Base-by-base conservation (phyloP, 2,113 vertebrate genomes). In the Sceloporus tristichus region DNA sequence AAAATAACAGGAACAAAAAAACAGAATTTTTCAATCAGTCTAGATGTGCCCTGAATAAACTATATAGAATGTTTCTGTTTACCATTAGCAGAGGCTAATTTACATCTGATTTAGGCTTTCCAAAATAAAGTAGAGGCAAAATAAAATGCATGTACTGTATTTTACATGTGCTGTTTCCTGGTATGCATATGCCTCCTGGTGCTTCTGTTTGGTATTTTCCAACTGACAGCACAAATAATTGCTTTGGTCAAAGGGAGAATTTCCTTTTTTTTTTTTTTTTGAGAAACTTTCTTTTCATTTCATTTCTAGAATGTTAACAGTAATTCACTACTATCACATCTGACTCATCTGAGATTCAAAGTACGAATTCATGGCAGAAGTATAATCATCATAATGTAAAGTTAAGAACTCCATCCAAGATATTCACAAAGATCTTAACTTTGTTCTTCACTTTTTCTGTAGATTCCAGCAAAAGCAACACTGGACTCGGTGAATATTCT, bases 251-350 rank as follows among this genome's bases (percentile, higher is more conserved):
- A 59, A 8, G 53, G 89, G 42, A 86, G 48, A 65, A 79, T 53
- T 27, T 2, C 18, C 16, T 27, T 68, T 25, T 75, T 5, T 21
- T 75, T 59, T 27, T 68, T 25, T 75, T 5, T 21, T 75, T 59
- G 54, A 90, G 25, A 91, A 88, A 76, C 16, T 1, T 89, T 92
- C 66, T n/a, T 2, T 91, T 91, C 79, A 48, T 78, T 88, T 65
- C 1, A 56, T 74, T 48, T 92, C 71, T 82, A 82, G 42, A 81
- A 62, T 54, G 5, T 91, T 59, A 87, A 2, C 38, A 11, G 25
- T 85, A 53, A 42, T 27, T 6, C n/a, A 86, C 79, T 83, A 25
- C 5, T 88, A 79, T 84, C 85, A 89, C 76, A 8, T 91, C 42
- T 23, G 9, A 89, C 82, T 7, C 23, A 27, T 53, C 34, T 87